Evolutionary conservation across 2,797 vertebrate species (phyloP).

Genomic region (Fistularia commersonii): DNA sequence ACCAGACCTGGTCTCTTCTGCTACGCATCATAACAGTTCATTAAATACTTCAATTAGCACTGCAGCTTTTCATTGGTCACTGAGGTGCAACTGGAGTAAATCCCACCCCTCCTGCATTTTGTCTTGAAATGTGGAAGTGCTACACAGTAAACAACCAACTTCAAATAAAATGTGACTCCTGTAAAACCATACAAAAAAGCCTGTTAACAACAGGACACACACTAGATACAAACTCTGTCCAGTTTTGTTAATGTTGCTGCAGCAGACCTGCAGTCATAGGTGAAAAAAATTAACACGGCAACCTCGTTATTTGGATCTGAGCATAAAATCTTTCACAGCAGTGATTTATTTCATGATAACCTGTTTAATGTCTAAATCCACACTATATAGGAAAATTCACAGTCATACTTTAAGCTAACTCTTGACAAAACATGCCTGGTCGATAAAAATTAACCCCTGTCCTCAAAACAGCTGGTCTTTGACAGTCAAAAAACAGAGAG

Average conservation of each 20-base stretch:
- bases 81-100: conserved; percentile 4
- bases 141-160: conserved; percentile 42
- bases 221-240: conserved; percentile 5
- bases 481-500: conserved; percentile 38
- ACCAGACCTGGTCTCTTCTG: conserved; percentile 25
- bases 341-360: too few relatives aligned
- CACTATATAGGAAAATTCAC: neutral
- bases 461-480: conserved; percentile 56
- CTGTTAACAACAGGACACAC: conserved; percentile 17
- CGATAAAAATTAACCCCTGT: conserved; percentile 53
- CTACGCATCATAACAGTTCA: conserved; percentile 32
- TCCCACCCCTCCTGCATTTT: conserved; percentile 34
- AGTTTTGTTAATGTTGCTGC: too few relatives aligned
- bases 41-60: conserved; percentile 46
- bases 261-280: neutral
- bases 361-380: conserved; percentile 5
- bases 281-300: neutral
- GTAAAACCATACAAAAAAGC: conserved; percentile 35
- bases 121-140: conserved; percentile 33
- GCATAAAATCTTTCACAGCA: too few relatives aligned
- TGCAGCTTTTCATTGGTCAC: conserved; percentile 42
- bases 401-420: conserved; percentile 8
- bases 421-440: conserved; percentile 53
- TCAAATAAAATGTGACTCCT: conserved; percentile 50
- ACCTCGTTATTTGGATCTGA: too few relatives aligned